Evolutionary conservation across 2,888 invertebrate genomes (phyloP), one percentile per base, ranked within the genome.

Genomic region (Carpatolechia fugitivella): DNA sequence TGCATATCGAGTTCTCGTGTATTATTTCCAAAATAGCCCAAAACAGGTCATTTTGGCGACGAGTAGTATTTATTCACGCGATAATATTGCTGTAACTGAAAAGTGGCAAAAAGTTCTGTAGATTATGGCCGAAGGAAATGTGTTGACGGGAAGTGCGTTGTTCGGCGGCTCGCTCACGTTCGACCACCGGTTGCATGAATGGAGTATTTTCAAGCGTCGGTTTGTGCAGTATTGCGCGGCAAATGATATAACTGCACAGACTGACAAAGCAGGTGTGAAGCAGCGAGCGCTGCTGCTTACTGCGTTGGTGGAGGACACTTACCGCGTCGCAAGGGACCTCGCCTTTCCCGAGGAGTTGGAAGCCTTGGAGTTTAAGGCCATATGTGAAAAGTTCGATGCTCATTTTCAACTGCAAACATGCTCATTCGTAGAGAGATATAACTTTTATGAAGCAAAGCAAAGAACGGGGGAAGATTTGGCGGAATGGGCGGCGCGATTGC

Each of bases 251-350:
- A 54, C 10, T 8, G 41, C 46, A 3, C 41, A 51, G 1, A 58
- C 49, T 0, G 62, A 62, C 40, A 61, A 65, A 36, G 35, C 58
- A 8, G 61, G 57, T 38, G 49, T 59, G 14, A 59, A 57, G 40
- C 57, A 60, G 13, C 57, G 60, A 7, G 61, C 60, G 6, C 16
- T 64, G 16, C 52, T 63, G 13, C 36, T 64, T n/a, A 56, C 59
- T 5, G 54, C 58, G 3, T 47, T 63, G 18, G 63, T 62, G 24
- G 64, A 63, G 36, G 58, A 62, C 14, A 62, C 65, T 1, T 63
- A 60, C 56, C 60, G 62, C 35, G 46, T 63, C 29, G 57, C 56
- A 5, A 56, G 56, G 36, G 61, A 60, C 54, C 52, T 63, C 10
- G 56, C 55, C 4, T 56, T 56, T 31, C 60, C 62, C 0, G 16